Evolutionary conservation across 2,113 vertebrate species (phyloP), one percentile per base, ranked within the genome.

Genomic region (Xiphophorus hellerii): DNA sequence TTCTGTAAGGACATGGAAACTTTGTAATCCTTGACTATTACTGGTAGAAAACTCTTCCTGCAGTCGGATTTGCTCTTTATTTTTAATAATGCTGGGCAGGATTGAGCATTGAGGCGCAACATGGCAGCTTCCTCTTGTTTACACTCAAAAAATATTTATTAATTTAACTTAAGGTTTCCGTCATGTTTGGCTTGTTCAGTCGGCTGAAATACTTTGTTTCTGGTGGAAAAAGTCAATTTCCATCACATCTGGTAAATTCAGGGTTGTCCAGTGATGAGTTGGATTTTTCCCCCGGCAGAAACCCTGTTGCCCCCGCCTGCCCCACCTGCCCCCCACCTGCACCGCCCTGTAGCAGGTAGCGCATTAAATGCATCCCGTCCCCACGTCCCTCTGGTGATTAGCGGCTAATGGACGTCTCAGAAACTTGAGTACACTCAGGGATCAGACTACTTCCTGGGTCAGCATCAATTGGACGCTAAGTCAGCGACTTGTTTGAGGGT

Each of bases 381-480:
- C 90, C 82, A 74, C 62, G 74, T 85, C 88, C 88, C 83, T 66
- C 71, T 78, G 86, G 84, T 90, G 85, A 89, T 92, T 85, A 88
- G 85, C 73, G 58, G 20, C 72, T 89, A 90, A 91, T 90, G 81
- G 87, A 91, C 77, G 75, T 72, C 31, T 81, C 74, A 69, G 87
- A 87, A 85, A 90, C 79, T 15, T 61, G 86, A 93, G 82, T 78
- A 72, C 69, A 27, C 73, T 78, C 12, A 76, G 80, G 35, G 35
- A 37, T 78, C 78, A 69, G 67, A 74, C 74, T 39, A 61, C 78
- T 70, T 9, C 62, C 82, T 3, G 11, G 62, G 74, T 69, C 82
- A 82, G 85, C 73, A 77, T 84, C 86, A 86, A 81, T 87, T 63
- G 37, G 72, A 84, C 44, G 67, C 66, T 0, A 68, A 67, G 62